These are phyloP conservation scores for Clarias platycephalus DNA, from an alignment of 2,797 vertebrate genomes.

Conservation along the genomic window DNA sequence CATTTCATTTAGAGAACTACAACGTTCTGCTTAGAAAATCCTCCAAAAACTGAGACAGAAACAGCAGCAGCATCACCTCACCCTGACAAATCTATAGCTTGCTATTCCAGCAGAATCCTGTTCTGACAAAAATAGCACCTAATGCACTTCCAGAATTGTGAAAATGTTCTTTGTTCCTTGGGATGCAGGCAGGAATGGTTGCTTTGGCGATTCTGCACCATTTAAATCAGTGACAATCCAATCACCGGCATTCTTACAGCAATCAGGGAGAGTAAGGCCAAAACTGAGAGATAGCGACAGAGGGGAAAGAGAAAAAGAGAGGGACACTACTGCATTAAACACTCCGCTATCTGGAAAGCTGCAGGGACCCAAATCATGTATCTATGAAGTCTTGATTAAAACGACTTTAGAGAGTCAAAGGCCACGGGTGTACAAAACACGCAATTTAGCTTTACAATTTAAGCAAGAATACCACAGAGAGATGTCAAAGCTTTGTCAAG, in stretches of 20 bases:
- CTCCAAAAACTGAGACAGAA: not conserved
- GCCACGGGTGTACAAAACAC: slow-evolving; percentile 57
- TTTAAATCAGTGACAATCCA: slow-evolving; percentile 72
- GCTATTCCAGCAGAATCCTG: slow-evolving; percentile 25
- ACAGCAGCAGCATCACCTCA: not conserved
- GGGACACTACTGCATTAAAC: slow-evolving; percentile 50
- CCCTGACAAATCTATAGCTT: slow-evolving; percentile 6
- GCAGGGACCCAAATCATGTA: slow-evolving; percentile 68
- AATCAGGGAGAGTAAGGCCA: slow-evolving; percentile 65
- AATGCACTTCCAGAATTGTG: slow-evolving; percentile 46
- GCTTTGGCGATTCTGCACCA: slow-evolving; percentile 56
- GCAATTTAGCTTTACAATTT: slow-evolving; percentile 57
- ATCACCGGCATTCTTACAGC: slow-evolving; percentile 69
- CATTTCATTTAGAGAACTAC: slow-evolving; percentile 6
- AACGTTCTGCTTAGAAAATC: not conserved
- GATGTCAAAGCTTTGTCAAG: slow-evolving; percentile 72
- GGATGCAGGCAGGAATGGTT: slow-evolving; percentile 50
- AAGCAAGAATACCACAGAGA: slow-evolving; percentile 57
- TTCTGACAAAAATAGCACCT: slow-evolving; percentile 43
- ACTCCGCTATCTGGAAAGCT: slow-evolving; percentile 58
- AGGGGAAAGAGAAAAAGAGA: slow-evolving; percentile 39
- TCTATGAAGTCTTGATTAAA: slow-evolving; percentile 74
- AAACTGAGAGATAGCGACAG: slow-evolving; percentile 20
- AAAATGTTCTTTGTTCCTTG: slow-evolving; percentile 63
- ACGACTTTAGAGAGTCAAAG: slow-evolving; percentile 69